phyloP scores from a whole-genome alignment of 2,113 vertebrate species.

The Bos javanicus region DNA sequence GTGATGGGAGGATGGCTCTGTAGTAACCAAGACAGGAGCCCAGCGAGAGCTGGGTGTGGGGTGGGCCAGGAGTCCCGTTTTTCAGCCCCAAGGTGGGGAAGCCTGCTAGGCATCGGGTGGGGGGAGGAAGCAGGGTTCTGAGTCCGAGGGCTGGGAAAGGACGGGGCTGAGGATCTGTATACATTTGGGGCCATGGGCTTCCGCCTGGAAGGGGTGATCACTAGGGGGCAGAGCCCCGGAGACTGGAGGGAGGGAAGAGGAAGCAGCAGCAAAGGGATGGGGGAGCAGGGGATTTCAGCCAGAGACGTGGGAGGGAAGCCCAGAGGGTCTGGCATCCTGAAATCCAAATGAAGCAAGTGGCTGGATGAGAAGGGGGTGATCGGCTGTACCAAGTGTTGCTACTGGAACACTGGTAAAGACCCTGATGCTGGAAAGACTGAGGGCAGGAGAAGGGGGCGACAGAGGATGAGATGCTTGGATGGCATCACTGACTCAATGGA shows the following conservation, averaged over 20 bases:
- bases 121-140: neutral
- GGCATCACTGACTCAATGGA: neutral
- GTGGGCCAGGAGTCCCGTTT: rapidly evolving
- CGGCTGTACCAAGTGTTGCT: rapidly evolving
- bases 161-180: neutral
- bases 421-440: neutral
- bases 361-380: neutral
- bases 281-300: neutral
- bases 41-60: too few relatives aligned
- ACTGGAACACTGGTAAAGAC: neutral
- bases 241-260: too few relatives aligned
- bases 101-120: neutral
- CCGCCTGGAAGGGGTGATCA: too few relatives aligned
- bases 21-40: rapidly evolving
- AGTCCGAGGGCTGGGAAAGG: neutral
- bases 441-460: neutral
- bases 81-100: neutral
- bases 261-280: neutral
- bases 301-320: neutral
- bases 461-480: neutral
- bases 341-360: neutral
- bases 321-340: neutral
- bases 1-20: rapidly evolving
- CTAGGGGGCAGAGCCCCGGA: rapidly evolving
- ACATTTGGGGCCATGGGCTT: neutral